phyloP scores from a whole-genome alignment of 2,888 invertebrate genomes.

The Petrophora chlorosata region DNA sequence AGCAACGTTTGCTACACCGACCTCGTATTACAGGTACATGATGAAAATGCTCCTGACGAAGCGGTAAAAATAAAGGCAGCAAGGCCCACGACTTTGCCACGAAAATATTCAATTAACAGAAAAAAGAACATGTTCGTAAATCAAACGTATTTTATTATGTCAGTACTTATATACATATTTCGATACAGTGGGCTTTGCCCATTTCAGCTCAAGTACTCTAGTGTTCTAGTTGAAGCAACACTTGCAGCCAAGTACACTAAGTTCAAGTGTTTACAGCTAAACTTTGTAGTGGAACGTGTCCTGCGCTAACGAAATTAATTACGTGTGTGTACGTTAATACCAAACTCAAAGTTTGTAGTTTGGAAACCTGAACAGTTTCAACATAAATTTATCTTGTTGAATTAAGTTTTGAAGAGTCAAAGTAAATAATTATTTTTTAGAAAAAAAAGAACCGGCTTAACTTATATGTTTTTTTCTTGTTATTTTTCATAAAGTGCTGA shows the following conservation, averaged over 20 bases:
- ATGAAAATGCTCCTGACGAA: not conserved
- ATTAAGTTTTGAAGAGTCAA: too few relatives aligned
- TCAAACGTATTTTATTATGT: too few relatives aligned
- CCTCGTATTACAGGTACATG: not conserved
- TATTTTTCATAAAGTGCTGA: too few relatives aligned
- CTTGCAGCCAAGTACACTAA: not conserved
- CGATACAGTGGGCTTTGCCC: conserved; percentile 3
- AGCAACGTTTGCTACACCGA: conserved; percentile 4
- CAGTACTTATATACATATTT: too few relatives aligned
- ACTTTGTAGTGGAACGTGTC: conserved; percentile 17
- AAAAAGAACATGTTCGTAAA: too few relatives aligned
- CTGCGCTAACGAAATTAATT: conserved; percentile 18
- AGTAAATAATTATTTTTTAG: not conserved
- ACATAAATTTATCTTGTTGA: too few relatives aligned
- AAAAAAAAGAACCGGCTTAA: too few relatives aligned
- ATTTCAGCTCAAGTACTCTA: not conserved
- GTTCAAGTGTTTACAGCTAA: not conserved
- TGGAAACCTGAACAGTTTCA: too few relatives aligned
- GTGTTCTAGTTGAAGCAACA: conserved; percentile 1
- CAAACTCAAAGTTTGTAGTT: conserved; percentile 12
- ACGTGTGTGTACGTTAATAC: not conserved
- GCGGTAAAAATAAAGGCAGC: not conserved
- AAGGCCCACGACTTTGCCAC: too few relatives aligned
- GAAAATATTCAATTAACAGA: too few relatives aligned
- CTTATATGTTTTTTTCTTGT: too few relatives aligned